These are phyloP conservation scores for Hydrophis major DNA, from an alignment of 2,797 vertebrate genomes.

Conservation along the genomic window DNA sequence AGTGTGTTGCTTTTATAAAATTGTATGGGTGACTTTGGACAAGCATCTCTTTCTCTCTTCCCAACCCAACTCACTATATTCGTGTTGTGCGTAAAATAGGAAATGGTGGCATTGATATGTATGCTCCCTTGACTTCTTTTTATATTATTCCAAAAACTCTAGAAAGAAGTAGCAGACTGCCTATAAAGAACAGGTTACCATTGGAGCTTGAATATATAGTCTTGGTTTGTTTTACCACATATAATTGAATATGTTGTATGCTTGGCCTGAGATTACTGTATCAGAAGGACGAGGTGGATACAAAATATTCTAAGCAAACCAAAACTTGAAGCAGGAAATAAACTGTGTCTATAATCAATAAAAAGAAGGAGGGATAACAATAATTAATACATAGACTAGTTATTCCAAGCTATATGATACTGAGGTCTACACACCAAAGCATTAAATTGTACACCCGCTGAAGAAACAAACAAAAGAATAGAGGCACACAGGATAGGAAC, in stretches of 20 bases:
- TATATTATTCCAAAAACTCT: no score
- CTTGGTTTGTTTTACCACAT: no score
- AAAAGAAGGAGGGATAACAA: not conserved
- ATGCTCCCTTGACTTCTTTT: not conserved
- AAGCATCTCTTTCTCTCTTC: not conserved
- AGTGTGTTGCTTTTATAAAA: not conserved
- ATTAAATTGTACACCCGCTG: not conserved
- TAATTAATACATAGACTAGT: not conserved
- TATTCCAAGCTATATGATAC: not conserved
- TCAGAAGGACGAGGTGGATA: no score
- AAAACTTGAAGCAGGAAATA: no score
- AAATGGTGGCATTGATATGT: not conserved
- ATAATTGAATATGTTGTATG: no score
- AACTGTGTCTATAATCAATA: no score
- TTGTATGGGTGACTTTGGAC: not conserved
- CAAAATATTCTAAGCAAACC: no score
- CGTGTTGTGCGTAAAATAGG: not conserved
- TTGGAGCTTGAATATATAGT: no score
- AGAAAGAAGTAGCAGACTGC: no score
- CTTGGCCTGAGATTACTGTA: no score
- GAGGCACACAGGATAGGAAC: not conserved
- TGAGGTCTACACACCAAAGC: not conserved
- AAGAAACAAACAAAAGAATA: not conserved
- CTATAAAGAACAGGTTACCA: no score
- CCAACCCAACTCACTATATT: not conserved